Evolutionary conservation across 2,888 invertebrate species (phyloP).

Genomic region (Uropetala carovei): DNA sequence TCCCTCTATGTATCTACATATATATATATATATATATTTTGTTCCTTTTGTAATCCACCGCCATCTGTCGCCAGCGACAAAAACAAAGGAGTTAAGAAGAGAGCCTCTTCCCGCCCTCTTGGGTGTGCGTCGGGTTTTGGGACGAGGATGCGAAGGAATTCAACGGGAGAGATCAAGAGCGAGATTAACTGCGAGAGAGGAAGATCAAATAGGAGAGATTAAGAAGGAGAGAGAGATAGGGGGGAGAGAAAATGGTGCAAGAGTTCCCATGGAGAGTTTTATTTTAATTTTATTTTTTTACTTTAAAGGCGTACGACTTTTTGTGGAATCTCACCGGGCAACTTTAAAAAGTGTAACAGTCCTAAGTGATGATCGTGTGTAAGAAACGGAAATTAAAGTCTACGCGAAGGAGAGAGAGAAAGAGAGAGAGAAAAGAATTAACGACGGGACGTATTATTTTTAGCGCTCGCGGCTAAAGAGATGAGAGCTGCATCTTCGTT

Average conservation of each 20-base stretch:
- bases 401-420: too few relatives aligned
- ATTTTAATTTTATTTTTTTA: too few relatives aligned
- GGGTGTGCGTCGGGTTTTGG: background rate
- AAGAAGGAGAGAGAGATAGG: background rate
- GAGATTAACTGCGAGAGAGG: background rate
- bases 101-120: background rate
- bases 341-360: background rate
- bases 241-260: background rate
- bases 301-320: background rate
- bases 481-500: too few relatives aligned
- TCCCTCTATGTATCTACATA: too few relatives aligned
- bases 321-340: background rate
- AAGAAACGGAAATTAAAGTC: too few relatives aligned
- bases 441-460: too few relatives aligned
- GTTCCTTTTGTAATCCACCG: background rate
- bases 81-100: conserved; percentile 22
- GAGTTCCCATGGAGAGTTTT: background rate
- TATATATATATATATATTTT: background rate
- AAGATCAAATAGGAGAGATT: background rate
- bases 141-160: background rate
- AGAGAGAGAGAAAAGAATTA: too few relatives aligned
- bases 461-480: too few relatives aligned
- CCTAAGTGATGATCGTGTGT: too few relatives aligned
- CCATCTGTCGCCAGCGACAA: conserved; percentile 24
- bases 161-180: background rate